Percentiles rank a stretch among this genome's conserved stretches.
Evolutionary conservation across 1,140 invertebrate species (phyloP).

Genomic region (Drosophila hydei): DNA sequence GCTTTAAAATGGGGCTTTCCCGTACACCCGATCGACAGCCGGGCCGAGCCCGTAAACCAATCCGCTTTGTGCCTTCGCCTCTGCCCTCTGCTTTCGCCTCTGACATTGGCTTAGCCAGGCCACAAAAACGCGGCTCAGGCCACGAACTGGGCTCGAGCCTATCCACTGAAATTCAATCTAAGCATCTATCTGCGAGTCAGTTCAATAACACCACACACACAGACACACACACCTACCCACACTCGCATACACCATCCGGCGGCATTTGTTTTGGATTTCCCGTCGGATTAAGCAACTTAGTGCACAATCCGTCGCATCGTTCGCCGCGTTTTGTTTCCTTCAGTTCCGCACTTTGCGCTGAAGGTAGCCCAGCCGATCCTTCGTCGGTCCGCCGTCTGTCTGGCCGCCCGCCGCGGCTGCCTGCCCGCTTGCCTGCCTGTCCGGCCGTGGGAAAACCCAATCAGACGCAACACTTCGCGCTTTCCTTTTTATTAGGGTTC

Average conservation of each 20-base stretch:
- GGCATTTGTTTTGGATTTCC: constrained; percentile 79
- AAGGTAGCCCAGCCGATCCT: neutral
- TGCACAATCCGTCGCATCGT: constrained; percentile 59
- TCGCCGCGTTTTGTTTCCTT: constrained; percentile 25
- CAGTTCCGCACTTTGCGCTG: constrained; percentile 59
- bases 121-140: constrained; percentile 15
- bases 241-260: constrained; percentile 33
- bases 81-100: constrained; percentile 30
- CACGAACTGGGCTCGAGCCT: constrained; percentile 17
- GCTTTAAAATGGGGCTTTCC: constrained; percentile 59
- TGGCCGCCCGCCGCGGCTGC: neutral
- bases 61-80: constrained; percentile 33
- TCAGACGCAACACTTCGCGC: constrained; percentile 68
- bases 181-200: constrained; percentile 12
- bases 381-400: neutral
- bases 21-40: constrained; percentile 10
- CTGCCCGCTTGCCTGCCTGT: constrained; percentile 1
- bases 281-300: constrained; percentile 80
- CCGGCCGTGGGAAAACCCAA: constrained; percentile 78
- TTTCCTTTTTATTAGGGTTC: constrained; percentile 51
- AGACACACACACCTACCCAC: constrained; percentile 20
- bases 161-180: no score
- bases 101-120: constrained; percentile 42
- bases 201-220: constrained; percentile 31
- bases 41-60: constrained; percentile 1